These are phyloP conservation scores for Halocynthia aurantium DNA, from an alignment of 23 tunicate species.

Conservation along the genomic window DNA sequence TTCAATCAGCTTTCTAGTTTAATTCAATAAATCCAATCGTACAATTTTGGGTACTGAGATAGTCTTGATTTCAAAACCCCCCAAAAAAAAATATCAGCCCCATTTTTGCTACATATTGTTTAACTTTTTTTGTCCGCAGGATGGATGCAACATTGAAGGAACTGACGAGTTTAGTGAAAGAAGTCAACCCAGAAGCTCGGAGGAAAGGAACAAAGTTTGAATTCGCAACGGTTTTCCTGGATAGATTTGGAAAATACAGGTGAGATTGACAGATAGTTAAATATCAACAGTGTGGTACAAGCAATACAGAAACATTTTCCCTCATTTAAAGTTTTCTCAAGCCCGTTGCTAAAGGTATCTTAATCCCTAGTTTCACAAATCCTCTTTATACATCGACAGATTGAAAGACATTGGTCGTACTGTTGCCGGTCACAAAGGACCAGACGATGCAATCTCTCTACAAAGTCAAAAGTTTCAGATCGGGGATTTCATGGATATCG, in stretches of 20 bases:
- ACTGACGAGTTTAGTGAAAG: slow-evolving; percentile 83
- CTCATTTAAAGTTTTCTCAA: no score
- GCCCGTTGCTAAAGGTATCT: no score
- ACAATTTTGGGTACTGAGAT: no score
- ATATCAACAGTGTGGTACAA: not conserved
- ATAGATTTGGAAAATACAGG: slow-evolving; percentile 61
- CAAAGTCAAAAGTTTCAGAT: slow-evolving; percentile 78
- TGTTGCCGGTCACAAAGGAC: slow-evolving; percentile 76
- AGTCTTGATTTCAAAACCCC: no score
- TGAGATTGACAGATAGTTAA: not conserved
- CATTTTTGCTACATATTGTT: no score
- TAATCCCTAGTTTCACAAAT: not conserved
- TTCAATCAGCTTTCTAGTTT: no score
- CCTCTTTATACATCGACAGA: slow-evolving; percentile 14
- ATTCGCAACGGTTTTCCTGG: slow-evolving; percentile 74
- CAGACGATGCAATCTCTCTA: slow-evolving; percentile 59
- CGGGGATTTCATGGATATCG: slow-evolving; percentile 94
- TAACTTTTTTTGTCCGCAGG: no score
- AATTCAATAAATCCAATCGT: no score
- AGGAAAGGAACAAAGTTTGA: slow-evolving; percentile 82
- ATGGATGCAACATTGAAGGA: slow-evolving; percentile 95
- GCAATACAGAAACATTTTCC: no score
- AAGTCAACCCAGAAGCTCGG: slow-evolving; percentile 92
- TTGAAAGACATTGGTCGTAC: slow-evolving; percentile 90
- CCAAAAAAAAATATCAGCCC: no score